Conservation (phyloP, 2,797 vertebrate species). For the Mus spretus region DNA sequence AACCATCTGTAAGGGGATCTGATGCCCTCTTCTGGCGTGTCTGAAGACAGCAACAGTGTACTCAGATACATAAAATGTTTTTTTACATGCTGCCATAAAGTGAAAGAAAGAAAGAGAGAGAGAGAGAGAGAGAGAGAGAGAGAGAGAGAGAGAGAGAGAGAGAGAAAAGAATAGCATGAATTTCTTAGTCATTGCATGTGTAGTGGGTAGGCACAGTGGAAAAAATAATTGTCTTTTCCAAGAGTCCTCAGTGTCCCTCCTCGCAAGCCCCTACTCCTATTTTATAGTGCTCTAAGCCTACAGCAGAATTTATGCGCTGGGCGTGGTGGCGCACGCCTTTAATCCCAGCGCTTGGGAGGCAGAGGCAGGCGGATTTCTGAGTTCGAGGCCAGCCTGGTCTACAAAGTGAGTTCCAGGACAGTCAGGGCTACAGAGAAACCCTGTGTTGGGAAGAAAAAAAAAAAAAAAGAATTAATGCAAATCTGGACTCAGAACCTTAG, state of each 20-base stretch:
- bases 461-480: background rate
- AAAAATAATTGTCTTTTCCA: background rate
- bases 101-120: background rate
- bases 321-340: too few relatives aligned
- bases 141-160: too few relatives aligned
- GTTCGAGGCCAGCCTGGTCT: too few relatives aligned
- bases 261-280: background rate
- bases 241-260: background rate
- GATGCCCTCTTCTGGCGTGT: background rate
- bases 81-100: background rate
- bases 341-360: too few relatives aligned
- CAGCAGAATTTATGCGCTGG: background rate
- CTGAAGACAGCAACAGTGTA: background rate
- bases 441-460: too few relatives aligned
- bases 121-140: too few relatives aligned
- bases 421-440: too few relatives aligned
- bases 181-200: background rate
- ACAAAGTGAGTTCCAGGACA: too few relatives aligned
- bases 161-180: background rate
- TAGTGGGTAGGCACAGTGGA: background rate
- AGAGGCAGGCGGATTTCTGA: too few relatives aligned
- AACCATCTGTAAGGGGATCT: background rate
- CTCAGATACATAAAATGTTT: background rate
- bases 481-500: background rate
- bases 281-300: background rate